Evolutionary conservation across 2,797 vertebrate genomes (phyloP), one percentile per base, ranked within the genome.

Genomic region (Lacerta viridis): DNA sequence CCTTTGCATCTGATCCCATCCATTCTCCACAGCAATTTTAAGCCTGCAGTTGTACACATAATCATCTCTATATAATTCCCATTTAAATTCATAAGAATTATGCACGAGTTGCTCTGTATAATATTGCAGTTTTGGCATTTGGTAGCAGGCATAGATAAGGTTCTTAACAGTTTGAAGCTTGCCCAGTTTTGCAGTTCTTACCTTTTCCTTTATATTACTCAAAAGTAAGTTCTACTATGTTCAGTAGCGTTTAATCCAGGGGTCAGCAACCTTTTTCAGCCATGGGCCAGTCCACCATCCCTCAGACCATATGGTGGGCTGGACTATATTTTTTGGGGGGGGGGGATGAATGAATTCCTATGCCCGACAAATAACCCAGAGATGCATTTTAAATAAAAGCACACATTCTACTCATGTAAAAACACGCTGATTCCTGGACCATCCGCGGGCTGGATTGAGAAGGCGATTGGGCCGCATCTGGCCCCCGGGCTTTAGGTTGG

Each of bases 161-260:
- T 88, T 78, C 39, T 87, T 5, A 85, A 80, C 88, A 8, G 87
- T 91, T 94, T 5, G 61, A 90, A 68, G 78, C 84, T 85, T 20
- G 87, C 93, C 87, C 88, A 13, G 9, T 72, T 66, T 95, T 92
- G 20, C 82, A 76, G 43, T 89, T 88, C 93, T 59, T 74, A 74
- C 84, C 91, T 90, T 91, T 80, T 27, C 68, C 66, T 89, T 18
- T n/a, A n/a, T n/a, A n/a, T n/a, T 64, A 23, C 61, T 64, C 18
- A 64, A 23, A 64, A 64, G 20, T 23, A 23, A 68, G 46, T 13
- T 85, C 75, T 13, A 25, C 3, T 33, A 68, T 33, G 1, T 78
- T 86, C 20, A 68, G n/a, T 77, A 39, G 29, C n/a, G 8, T 39
- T 64, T 85, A 4, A 7, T 78, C 20, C 17, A 41, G 39, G 39